Base-by-base conservation (phyloP, 2,113 vertebrate genomes). In the Aphelocoma coerulescens region DNA sequence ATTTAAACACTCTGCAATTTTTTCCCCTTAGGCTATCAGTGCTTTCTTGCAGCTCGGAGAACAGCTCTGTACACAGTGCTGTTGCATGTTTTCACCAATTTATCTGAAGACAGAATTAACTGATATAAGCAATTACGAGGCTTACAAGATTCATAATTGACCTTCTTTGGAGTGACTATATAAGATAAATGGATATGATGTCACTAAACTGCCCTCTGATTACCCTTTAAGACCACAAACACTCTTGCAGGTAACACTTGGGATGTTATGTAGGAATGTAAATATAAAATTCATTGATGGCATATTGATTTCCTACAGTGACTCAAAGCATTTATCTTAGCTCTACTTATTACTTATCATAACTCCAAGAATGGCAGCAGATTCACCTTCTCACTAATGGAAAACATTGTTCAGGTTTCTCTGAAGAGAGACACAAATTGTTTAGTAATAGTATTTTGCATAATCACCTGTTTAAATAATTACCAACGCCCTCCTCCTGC, bases 381-480 rank as follows among this genome's bases (percentile, higher is more conserved):
- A 69, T 77, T 95, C 75, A 72, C 69, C 81, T 74, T 85, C 57
- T 90, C 44, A 61, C 30, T 94, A 93, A 94, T 48, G 30, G 67
- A 74, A 95, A 90, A 74, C 1, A 0, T 46, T 86, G 86, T 81
- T 66, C 24, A 80, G 49, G 33, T 77, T 90, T 91, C 63, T 96
- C 92, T 94, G 85, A 86, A 95, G 55, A 79, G 90, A 77, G 79
- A 80, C 35, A 91, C 75, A 92, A 93, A 92, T 86, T 89, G 35
- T 86, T 93, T 81, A 30, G 43, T 81, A 89, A 86, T 37, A 63
- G 21, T 39, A 35, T 81, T 96, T 91, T 95, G 65, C 86, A 92
- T 96, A 93, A 95, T 95, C 46, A 78, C 65, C 72, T 84, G 33
- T 74, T 93, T 81, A 96, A 96, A 80, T 94, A 94, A 95, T 96